Evolutionary conservation across 2,797 vertebrate species (phyloP).

Genomic region (Gambusia yucatana): DNA sequence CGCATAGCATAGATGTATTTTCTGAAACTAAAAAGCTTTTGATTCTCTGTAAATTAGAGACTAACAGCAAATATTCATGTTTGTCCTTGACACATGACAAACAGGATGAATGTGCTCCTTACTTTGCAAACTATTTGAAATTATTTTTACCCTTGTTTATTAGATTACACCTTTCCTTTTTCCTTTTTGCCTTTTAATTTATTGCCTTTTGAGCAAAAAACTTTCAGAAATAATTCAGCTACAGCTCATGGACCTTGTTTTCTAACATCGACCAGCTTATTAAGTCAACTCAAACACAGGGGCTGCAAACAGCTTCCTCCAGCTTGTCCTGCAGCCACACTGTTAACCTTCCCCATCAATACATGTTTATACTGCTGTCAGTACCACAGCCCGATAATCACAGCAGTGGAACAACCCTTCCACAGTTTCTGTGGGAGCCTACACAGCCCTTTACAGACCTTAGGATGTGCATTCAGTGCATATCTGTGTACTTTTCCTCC

Average conservation of each 20-base stretch:
- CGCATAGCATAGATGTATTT: constrained; percentile 11
- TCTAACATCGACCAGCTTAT: constrained; percentile 42
- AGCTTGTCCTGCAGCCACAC: constrained; percentile 46
- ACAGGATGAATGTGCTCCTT: not conserved
- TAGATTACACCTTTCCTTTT: not conserved
- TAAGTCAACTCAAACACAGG: constrained; percentile 45
- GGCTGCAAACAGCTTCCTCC: constrained; percentile 52
- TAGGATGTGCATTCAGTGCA: constrained; percentile 45
- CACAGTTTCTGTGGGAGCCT: constrained; percentile 35
- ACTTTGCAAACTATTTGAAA: not conserved
- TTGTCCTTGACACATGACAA: constrained; percentile 13
- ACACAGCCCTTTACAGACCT: constrained; percentile 44
- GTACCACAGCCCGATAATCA: constrained; percentile 41
- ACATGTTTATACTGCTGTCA: constrained; percentile 66
- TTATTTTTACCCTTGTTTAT: constrained; percentile 6
- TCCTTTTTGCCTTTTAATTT: not conserved
- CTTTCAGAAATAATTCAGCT: constrained; percentile 26
- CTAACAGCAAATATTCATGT: constrained; percentile 14
- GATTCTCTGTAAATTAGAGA: constrained; percentile 9
- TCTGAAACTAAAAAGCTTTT: constrained; percentile 10
- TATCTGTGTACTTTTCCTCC: constrained; percentile 50
- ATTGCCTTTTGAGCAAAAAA: constrained; percentile 6
- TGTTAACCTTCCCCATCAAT: constrained; percentile 68
- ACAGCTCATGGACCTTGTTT: constrained; percentile 25
- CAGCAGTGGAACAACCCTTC: constrained; percentile 40